phyloP scores from a whole-genome alignment of 2,113 vertebrate species.

The Callithrix jacchus region DNA sequence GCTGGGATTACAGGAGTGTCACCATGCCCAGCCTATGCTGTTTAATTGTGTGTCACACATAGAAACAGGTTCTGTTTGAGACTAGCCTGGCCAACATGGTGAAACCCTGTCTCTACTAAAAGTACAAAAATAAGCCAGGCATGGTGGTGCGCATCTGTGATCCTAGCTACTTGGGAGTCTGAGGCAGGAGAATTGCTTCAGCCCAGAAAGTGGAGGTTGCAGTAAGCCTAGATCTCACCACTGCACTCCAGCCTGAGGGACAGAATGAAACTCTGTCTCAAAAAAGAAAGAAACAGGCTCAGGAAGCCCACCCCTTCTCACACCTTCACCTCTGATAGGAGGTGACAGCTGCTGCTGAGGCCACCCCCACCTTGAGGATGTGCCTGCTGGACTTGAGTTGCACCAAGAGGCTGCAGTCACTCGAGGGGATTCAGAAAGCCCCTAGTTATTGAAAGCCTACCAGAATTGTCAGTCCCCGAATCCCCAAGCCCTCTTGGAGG shows the following conservation, averaged over 20 bases:
- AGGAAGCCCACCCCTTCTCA: neutral
- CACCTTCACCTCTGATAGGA: neutral
- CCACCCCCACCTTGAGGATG: neutral
- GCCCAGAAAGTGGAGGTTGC: no score
- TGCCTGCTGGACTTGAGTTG: neutral
- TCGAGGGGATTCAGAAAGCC: neutral
- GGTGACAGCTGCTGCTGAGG: neutral
- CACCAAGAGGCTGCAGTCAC: neutral
- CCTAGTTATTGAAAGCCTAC: neutral
- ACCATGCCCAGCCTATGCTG: neutral
- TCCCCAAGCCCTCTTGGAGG: neutral
- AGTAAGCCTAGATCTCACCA: no score
- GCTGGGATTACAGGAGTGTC: neutral
- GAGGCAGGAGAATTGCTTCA: no score
- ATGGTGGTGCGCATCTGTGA: no score
- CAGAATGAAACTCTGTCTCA: no score
- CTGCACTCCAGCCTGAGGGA: no score
- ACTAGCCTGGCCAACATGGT: no score
- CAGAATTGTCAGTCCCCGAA: neutral
- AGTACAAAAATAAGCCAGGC: no score
- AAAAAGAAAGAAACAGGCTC: neutral
- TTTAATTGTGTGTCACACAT: neutral
- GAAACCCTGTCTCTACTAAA: no score
- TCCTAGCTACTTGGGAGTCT: no score
- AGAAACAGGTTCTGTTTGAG: neutral